Evolutionary conservation across 92 coral and sea anemone species (phyloP).

Genomic region (Hydrozoanthus gracilis): DNA sequence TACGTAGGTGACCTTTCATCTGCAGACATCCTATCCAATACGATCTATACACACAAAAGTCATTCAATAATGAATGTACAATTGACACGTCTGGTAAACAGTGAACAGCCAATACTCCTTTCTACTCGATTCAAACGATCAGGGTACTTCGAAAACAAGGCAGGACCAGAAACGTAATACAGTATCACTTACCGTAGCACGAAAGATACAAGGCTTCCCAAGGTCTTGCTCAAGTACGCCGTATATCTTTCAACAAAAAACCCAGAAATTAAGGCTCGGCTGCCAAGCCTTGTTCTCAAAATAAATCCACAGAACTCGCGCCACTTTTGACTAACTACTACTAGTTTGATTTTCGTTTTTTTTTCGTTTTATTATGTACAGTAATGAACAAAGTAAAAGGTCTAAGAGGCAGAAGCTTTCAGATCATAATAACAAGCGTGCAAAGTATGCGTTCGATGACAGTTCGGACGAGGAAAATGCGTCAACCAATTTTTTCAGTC

Average conservation of each 20-base stretch:
- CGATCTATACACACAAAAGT: no score
- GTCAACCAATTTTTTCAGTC: constrained; percentile 6
- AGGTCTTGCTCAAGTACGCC: neutral
- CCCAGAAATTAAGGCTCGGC: neutral
- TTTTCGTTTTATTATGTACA: neutral
- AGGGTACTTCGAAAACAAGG: no score
- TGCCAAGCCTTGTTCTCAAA: neutral
- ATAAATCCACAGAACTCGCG: neutral
- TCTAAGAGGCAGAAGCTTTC: constrained; percentile 10
- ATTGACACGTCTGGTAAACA: no score
- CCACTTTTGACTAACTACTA: neutral
- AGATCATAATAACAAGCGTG: constrained; percentile 24
- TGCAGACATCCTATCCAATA: no score
- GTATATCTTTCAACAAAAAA: neutral
- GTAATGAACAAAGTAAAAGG: neutral
- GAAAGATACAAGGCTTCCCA: no score
- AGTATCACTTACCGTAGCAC: no score
- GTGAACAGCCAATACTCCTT: no score
- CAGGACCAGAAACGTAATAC: no score
- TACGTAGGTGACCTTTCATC: no score
- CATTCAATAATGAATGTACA: no score
- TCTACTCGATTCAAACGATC: no score
- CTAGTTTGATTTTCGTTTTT: neutral
- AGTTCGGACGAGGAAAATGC: constrained; percentile 27
- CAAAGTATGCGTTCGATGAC: neutral